Evolutionary conservation across 2,797 vertebrate genomes (phyloP).

Genomic region (Chaenodraco wilsoni): DNA sequence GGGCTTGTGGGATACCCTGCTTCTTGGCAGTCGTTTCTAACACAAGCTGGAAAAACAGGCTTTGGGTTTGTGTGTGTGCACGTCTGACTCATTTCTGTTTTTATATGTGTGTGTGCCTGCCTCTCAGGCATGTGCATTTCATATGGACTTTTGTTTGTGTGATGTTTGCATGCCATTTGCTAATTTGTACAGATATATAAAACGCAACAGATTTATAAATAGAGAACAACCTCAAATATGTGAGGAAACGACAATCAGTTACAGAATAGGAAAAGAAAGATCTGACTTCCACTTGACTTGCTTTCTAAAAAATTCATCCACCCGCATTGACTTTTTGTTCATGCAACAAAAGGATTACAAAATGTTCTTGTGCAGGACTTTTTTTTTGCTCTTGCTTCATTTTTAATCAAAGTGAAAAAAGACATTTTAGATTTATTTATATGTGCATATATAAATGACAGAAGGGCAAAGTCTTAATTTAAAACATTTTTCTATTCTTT

Average conservation of each 20-base stretch:
- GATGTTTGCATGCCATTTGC: constrained; percentile 28
- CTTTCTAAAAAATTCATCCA: constrained; percentile 42
- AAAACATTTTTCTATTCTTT: constrained; percentile 46
- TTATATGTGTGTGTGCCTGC: constrained; percentile 38
- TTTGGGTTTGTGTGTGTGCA: constrained; percentile 30
- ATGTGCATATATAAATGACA: constrained; percentile 63
- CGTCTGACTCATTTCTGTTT: constrained; percentile 69
- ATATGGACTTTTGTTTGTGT: constrained; percentile 35
- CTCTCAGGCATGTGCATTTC: constrained; percentile 46
- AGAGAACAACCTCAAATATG: constrained; percentile 11
- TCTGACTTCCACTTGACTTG: constrained; percentile 25
- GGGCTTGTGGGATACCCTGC: constrained; percentile 83
- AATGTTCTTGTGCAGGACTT: constrained; percentile 51
- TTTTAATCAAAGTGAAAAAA: constrained; percentile 71
- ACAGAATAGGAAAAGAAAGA: constrained; percentile 22
- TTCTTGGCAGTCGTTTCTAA: constrained; percentile 79
- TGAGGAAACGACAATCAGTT: constrained; percentile 10
- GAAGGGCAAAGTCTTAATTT: constrained; percentile 57
- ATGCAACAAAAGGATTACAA: constrained; percentile 67
- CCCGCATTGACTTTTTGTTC: constrained; percentile 42
- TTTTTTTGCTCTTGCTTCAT: constrained; percentile 56
- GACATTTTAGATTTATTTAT: constrained; percentile 53
- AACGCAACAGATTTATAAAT: constrained; percentile 33
- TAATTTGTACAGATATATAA: constrained; percentile 5
- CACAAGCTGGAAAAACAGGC: constrained; percentile 75